Base-by-base conservation (phyloP, 2,888 invertebrate genomes). In the Epinotia brunnichana region DNA sequence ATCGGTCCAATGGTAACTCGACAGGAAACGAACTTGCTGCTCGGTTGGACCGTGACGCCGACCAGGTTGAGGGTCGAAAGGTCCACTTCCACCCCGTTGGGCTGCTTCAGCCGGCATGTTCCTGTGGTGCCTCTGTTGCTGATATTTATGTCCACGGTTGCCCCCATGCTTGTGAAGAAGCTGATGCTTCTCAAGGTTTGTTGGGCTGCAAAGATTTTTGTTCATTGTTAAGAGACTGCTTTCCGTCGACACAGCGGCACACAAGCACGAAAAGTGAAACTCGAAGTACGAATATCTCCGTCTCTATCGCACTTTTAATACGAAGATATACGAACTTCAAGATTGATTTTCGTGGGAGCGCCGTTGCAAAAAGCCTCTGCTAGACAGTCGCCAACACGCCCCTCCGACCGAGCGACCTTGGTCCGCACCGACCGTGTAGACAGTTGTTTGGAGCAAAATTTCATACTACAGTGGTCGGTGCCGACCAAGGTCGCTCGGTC, bases 1-100 rank as follows among this genome's bases (percentile, higher is more conserved):
- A 74, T 69, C 5, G 74, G 74, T 1, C 74, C 74, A 9, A 74
- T 69, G 11, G 73, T 74, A 7, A 74, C 73, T 2, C 69, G 68
- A 10, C 74, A 74, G 3, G 74, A 69, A n/a, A 72, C 74, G 29
- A 72, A 69, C 54, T 69, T 73, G 68, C 62, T 69, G 56, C 68
- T 69, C 13, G 57, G 29, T 13, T 69, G 57, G 2, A 57, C 64
- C 0, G 64, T 74, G 7, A 74, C 72, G 4, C 74, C 74, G 1
- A 59, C 73, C 2, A 63, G 5, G 29, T 62, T 69, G 61, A 54
- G n/a, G 17, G 60, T 9, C 9, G 70, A 10, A 24, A 74, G n/a
- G 53, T 70, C 74, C 13, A 67, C 51, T 10, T 74, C 70, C 5
- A 24, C 15, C 1, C 67, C 70, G 41, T 41, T 67, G 51, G 74